phyloP scores from a whole-genome alignment of 1,140 invertebrate genomes.

The Cydia fagiglandana region DNA sequence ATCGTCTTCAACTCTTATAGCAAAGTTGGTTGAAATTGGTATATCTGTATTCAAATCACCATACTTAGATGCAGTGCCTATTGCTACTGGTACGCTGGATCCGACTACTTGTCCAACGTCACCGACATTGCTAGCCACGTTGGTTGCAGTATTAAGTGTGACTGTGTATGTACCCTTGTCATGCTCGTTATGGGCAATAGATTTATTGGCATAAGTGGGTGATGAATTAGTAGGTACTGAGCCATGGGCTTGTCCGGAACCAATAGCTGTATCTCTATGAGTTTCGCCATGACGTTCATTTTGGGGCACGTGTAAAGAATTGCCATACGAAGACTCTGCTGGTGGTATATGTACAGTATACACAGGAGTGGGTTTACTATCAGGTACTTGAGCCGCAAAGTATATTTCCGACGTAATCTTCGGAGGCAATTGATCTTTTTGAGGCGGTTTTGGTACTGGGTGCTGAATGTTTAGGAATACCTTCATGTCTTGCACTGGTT shows the following conservation, averaged over 20 bases:
- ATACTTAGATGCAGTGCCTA: conserved; percentile 52
- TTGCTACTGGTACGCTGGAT: conserved; percentile 60
- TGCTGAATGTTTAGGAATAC: conserved; percentile 69
- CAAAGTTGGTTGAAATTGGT: conserved; percentile 76
- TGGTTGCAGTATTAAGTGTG: conserved; percentile 63
- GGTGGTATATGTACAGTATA: conserved; percentile 66
- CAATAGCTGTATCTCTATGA: conserved; percentile 18
- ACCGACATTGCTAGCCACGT: conserved; percentile 51
- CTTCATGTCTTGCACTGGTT: conserved; percentile 71
- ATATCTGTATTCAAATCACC: conserved; percentile 71
- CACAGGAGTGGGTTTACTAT: conserved; percentile 56
- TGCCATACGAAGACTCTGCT: conserved; percentile 35
- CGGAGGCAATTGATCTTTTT: conserved; percentile 57
- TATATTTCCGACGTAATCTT: conserved; percentile 78
- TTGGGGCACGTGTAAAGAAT: conserved; percentile 39
- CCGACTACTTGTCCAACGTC: conserved; percentile 57
- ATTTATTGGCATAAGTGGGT: conserved; percentile 53
- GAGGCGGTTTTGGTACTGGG: conserved; percentile 54
- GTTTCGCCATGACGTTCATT: conserved; percentile 35
- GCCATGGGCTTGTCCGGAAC: conserved; percentile 40
- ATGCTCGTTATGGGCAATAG: conserved; percentile 41
- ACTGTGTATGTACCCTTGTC: conserved; percentile 58
- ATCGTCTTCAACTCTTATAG: conserved; percentile 74
- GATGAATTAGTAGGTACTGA: conserved; percentile 37
- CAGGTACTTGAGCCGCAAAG: conserved; percentile 71